Conservation (phyloP, 2,888 invertebrate genomes). For the Hydroisotoma schaefferi region DNA sequence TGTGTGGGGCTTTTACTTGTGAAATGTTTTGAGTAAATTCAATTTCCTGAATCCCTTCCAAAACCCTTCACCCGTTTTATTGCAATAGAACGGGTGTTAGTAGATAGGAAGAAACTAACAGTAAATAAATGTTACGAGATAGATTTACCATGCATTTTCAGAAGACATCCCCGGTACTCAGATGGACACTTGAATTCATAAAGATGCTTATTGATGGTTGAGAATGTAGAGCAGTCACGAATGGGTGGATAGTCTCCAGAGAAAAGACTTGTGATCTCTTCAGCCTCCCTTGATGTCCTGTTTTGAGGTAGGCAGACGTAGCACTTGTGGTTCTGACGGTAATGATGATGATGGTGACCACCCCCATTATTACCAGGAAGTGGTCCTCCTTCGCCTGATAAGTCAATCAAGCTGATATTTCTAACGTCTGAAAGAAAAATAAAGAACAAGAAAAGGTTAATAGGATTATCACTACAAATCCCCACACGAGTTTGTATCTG, state of each 20-base stretch:
- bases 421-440: not conserved
- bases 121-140: not conserved
- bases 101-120: not conserved
- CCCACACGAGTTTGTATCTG: no score
- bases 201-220: slow-evolving; percentile 22
- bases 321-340: no score
- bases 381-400: not conserved
- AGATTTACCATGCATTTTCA: slow-evolving; percentile 32
- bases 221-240: slow-evolving; percentile 30
- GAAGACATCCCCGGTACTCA: slow-evolving; percentile 26
- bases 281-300: slow-evolving; percentile 27
- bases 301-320: slow-evolving; percentile 37
- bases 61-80: no score
- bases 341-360: not conserved
- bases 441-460: no score
- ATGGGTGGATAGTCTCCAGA: slow-evolving; percentile 14
- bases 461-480: no score
- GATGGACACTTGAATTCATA: slow-evolving; percentile 34
- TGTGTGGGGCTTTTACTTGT: not conserved
- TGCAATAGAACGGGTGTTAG: not conserved
- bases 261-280: slow-evolving; percentile 32
- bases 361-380: not conserved
- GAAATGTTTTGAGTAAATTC: not conserved
- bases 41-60: not conserved
- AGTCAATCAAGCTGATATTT: not conserved